Conservation (phyloP, 2,797 vertebrate genomes). For the Leptodactylus fallax region DNA sequence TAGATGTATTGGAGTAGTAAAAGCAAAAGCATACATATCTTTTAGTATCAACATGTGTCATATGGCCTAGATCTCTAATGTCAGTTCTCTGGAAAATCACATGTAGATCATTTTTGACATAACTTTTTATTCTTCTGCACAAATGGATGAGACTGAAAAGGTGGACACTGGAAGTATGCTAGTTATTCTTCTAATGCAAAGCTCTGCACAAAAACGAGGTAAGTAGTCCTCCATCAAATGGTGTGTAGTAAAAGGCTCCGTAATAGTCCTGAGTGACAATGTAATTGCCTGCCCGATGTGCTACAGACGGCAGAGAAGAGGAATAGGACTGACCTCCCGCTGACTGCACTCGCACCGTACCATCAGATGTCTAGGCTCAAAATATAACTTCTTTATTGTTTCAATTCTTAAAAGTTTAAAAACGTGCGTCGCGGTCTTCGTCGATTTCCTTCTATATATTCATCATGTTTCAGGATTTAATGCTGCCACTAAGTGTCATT, state of each 20-base stretch:
- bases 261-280: slow-evolving; percentile 53
- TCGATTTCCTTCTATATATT: background rate
- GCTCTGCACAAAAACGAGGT: background rate
- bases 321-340: slow-evolving; percentile 5
- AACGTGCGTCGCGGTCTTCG: background rate
- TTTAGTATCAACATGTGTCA: too few relatives aligned
- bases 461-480: slow-evolving; percentile 19
- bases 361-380: slow-evolving; percentile 10
- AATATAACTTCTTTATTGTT: slow-evolving; percentile 25
- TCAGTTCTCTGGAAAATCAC: too few relatives aligned
- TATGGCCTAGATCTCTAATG: too few relatives aligned
- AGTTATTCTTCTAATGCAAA: background rate
- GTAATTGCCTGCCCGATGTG: slow-evolving; percentile 47
- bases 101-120: background rate
- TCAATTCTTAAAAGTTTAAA: slow-evolving; percentile 42
- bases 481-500: slow-evolving; percentile 45
- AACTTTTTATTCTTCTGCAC: background rate
- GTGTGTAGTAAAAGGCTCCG: slow-evolving; percentile 19
- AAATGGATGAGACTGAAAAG: background rate
- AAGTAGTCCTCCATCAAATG: slow-evolving; percentile 23
- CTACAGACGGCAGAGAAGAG: background rate
- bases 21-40: too few relatives aligned
- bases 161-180: background rate
- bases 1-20: too few relatives aligned
- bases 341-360: background rate